Evolutionary conservation across 2,797 vertebrate species (phyloP).

Genomic region (Gallinago solitaria): DNA sequence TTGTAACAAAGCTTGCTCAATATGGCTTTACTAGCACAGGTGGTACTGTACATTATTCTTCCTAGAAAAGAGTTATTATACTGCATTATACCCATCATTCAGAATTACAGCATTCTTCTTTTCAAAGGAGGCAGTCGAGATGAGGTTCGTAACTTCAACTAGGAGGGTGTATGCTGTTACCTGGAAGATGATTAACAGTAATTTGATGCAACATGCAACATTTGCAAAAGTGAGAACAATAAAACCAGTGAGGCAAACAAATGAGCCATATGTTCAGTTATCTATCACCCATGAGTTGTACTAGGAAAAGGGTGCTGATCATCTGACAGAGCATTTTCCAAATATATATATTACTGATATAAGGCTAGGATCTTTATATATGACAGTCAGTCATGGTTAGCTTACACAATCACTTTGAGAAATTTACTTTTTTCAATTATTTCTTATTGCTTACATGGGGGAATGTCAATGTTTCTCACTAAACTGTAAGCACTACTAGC

Average conservation of each 20-base stretch:
- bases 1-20: not conserved
- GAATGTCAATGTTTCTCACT: not conserved
- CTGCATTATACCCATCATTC: not conserved
- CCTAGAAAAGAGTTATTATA: not conserved
- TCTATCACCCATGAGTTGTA: not conserved
- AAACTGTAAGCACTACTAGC: not conserved
- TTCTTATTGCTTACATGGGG: not conserved
- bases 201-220: not conserved
- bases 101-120: constrained; percentile 12
- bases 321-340: not conserved
- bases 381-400: not conserved
- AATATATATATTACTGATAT: not conserved
- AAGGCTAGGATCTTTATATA: not conserved
- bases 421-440: not conserved
- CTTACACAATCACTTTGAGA: not conserved
- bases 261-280: constrained; percentile 22
- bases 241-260: constrained; percentile 36
- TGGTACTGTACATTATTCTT: constrained; percentile 20
- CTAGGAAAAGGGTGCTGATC: not conserved
- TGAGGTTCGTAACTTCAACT: not conserved
- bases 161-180: not conserved
- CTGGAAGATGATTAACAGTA: constrained; percentile 25
- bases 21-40: not conserved
- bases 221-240: constrained; percentile 50
- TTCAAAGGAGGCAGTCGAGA: not conserved